A percentile compares a stretch with the other conserved stretches of the same genome.
Evolutionary conservation across 1,140 invertebrate genomes (phyloP).

Genomic region (Holcopasites calliopsidis): DNA sequence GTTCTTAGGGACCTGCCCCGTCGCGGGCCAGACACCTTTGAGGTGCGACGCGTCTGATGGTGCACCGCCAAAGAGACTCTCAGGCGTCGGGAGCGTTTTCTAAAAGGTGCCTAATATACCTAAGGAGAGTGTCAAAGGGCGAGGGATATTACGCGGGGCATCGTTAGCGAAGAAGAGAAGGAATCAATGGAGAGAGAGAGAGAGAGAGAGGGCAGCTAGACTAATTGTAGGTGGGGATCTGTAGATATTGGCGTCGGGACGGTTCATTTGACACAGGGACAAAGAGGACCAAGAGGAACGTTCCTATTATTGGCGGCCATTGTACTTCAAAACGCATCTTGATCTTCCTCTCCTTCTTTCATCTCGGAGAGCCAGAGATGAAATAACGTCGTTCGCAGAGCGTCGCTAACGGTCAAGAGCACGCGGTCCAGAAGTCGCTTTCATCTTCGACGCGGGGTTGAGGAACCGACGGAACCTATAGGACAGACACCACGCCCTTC

Average conservation of each 20-base stretch:
- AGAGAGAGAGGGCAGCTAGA: conserved; percentile 12
- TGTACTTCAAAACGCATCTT: conserved; percentile 30
- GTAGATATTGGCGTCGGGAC: conserved; percentile 30
- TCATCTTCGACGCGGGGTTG: background rate
- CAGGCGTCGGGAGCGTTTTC: conserved; percentile 39
- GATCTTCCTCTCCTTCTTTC: background rate
- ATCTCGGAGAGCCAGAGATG: background rate
- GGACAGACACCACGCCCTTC: background rate
- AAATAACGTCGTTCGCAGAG: conserved; percentile 8
- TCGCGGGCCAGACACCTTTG: conserved; percentile 57
- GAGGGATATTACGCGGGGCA: conserved; percentile 43
- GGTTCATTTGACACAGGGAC: conserved; percentile 38
- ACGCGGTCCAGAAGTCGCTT: background rate
- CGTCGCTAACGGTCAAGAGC: background rate
- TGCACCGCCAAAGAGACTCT: conserved; percentile 35
- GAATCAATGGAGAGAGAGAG: conserved; percentile 15
- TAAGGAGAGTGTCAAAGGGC: conserved; percentile 56
- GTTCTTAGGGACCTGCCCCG: conserved; percentile 27
- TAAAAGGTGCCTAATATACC: conserved; percentile 57
- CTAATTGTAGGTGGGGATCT: conserved; percentile 29
- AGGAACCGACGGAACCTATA: background rate
- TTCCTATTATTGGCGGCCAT: conserved; percentile 38
- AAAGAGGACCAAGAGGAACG: conserved; percentile 26
- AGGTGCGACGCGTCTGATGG: conserved; percentile 56
- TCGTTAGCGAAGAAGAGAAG: conserved; percentile 42